Evolutionary conservation across 2,888 invertebrate species (phyloP), one percentile per base, ranked within the genome.

Genomic region (Microdon myrmicae): DNA sequence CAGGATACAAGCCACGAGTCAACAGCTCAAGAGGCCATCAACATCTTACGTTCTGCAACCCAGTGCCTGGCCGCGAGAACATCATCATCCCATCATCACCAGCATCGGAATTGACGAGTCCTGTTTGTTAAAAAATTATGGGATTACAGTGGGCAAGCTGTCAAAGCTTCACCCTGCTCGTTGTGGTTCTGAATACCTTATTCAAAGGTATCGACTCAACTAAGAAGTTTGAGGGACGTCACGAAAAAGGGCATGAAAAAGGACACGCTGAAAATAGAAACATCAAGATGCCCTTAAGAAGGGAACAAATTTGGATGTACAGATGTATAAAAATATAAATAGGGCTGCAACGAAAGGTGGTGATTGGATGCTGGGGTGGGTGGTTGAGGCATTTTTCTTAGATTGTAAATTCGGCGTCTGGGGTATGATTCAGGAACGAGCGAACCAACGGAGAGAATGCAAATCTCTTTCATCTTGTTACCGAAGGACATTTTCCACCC

Each of bases 401-500:
- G 17, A 25, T 41, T 55, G 37, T 22, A 6, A 38, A 29, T 25
- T 45, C 16, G 29, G 26, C 35, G 29, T 35, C 56, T 9, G 22
- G 34, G 13, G 23, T n/a, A 23, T 3, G 25, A 25, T 32, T 25
- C 14, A 39, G 38, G 34, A 28, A 37, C 12, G 44, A 22, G 25
- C 9, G 35, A 39, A 34, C 17, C 20, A 19, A 26, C 22, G 4
- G n/a, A 25, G 22, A 43, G 14, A 41, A 44, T 23, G 45, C 23
- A 58, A 49, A 53, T 58, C 58, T 64, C 39, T 26, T 41, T 51
- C 64, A 64, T 64, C 64, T 64, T 64, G 64, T 64, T 58, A 64
- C 51, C 51, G 43, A 51, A 61, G 64, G 64, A 58, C 58, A 64
- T 58, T 58, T 64, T 64, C 64, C 64, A 58, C 64, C 64, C 64